phyloP scores from a whole-genome alignment of 2,888 invertebrate genomes.

The Pheosia tremula region DNA sequence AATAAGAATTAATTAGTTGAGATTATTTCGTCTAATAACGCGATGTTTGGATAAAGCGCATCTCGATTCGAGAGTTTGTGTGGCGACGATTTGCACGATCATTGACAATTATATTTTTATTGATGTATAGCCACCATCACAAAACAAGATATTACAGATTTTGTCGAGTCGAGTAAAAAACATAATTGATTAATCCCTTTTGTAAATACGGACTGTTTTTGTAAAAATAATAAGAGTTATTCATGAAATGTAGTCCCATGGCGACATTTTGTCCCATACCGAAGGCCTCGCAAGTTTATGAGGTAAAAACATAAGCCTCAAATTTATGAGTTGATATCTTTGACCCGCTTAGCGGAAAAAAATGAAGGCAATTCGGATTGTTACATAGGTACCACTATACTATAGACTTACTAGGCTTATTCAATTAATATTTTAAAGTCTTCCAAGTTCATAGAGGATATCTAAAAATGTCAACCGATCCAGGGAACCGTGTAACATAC shows the following conservation, averaged over 20 bases:
- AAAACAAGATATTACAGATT: too few species aligned
- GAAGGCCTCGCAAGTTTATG: constrained; percentile 23
- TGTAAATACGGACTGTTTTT: background rate
- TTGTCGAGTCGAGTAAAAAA: too few species aligned
- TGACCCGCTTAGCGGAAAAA: constrained; percentile 41
- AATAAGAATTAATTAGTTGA: too few species aligned
- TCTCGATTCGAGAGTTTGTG: too few species aligned
- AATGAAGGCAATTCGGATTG: constrained; percentile 27
- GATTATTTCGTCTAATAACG: too few species aligned
- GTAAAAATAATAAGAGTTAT: constrained; percentile 1
- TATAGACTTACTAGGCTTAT: constrained; percentile 4
- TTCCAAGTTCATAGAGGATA: background rate
- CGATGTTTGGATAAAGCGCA: too few species aligned
- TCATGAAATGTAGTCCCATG: too few species aligned
- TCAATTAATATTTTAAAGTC: constrained; percentile 7
- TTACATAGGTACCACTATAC: constrained; percentile 5
- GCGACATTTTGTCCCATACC: constrained; percentile 18
- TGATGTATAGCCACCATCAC: too few species aligned
- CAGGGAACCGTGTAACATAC: constrained; percentile 13
- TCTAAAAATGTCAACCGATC: constrained; percentile 8
- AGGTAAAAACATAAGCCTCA: constrained; percentile 34
- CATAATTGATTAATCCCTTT: too few species aligned
- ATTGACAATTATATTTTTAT: too few species aligned
- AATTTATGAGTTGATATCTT: constrained; percentile 39
- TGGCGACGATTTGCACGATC: too few species aligned